Conservation (phyloP, 2,888 invertebrate species). For the Euplexia lucipara region DNA sequence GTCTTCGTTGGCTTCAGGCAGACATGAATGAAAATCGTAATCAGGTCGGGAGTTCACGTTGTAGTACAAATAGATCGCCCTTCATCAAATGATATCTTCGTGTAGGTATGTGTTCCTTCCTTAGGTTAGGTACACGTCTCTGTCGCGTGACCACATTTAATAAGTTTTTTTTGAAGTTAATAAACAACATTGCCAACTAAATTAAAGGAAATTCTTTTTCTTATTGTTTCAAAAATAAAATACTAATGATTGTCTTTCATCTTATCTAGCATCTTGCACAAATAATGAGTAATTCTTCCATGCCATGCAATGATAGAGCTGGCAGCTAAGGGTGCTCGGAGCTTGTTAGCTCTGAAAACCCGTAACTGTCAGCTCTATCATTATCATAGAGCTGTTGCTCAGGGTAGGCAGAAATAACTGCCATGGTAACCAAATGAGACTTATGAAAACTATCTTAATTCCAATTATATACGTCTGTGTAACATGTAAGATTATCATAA, state of each 20-base stretch:
- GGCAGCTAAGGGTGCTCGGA: too few species aligned
- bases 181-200: not conserved
- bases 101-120: not conserved
- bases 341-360: too few species aligned
- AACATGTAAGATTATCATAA: slow-evolving; percentile 20
- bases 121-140: slow-evolving; percentile 2
- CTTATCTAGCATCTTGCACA: too few species aligned
- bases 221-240: too few species aligned
- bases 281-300: too few species aligned
- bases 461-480: slow-evolving; percentile 4
- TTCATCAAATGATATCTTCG: slow-evolving; percentile 13
- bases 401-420: too few species aligned
- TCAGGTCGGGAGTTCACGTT: slow-evolving; percentile 18
- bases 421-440: too few species aligned
- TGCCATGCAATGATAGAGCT: too few species aligned
- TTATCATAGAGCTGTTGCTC: too few species aligned
- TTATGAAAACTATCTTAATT: not conserved
- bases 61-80: slow-evolving; percentile 14
- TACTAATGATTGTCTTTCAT: too few species aligned
- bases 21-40: slow-evolving; percentile 22
- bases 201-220: too few species aligned
- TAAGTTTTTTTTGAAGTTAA: not conserved
- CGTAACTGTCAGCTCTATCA: too few species aligned
- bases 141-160: slow-evolving; percentile 5
- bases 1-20: slow-evolving; percentile 5